These are phyloP conservation scores for Mythimna ferrago DNA, from an alignment of 2,888 invertebrate genomes.

Conservation along the genomic window DNA sequence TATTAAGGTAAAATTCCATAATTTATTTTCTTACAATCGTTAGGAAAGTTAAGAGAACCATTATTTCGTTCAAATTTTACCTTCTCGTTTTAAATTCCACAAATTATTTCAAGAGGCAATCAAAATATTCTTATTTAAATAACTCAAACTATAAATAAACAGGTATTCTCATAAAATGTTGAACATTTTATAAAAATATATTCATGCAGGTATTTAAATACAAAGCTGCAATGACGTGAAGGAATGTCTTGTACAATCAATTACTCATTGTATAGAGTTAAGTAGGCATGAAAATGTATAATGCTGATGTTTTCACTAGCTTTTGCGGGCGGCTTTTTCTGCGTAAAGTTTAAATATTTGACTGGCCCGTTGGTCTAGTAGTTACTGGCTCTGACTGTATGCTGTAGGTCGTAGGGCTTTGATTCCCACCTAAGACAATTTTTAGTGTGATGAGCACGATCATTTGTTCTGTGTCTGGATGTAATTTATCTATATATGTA, in stretches of 20 bases:
- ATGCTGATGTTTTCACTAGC: too few species aligned
- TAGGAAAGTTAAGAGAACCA: background rate
- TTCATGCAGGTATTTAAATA: constrained; percentile 14
- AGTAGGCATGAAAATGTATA: background rate
- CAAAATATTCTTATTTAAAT: constrained; percentile 24
- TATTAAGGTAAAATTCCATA: too few species aligned
- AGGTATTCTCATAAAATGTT: constrained; percentile 8
- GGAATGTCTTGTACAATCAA: constrained; percentile 10
- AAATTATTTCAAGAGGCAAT: constrained; percentile 14
- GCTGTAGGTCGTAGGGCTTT: too few species aligned
- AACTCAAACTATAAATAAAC: constrained; percentile 2
- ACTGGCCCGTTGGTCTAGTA: too few species aligned
- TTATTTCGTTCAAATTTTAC: background rate
- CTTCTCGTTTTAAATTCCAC: background rate
- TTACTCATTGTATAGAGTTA: background rate
- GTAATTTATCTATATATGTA: too few species aligned
- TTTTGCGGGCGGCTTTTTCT: too few species aligned
- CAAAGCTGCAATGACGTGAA: background rate
- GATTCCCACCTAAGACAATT: too few species aligned
- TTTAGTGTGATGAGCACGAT: too few species aligned
- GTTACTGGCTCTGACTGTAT: too few species aligned
- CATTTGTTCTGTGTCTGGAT: too few species aligned
- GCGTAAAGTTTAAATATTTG: too few species aligned
- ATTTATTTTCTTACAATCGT: too few species aligned
- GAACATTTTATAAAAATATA: constrained; percentile 12